These are phyloP conservation scores for Platycercus adscitus DNA, from an alignment of 2,113 vertebrate genomes.

Conservation along the genomic window DNA sequence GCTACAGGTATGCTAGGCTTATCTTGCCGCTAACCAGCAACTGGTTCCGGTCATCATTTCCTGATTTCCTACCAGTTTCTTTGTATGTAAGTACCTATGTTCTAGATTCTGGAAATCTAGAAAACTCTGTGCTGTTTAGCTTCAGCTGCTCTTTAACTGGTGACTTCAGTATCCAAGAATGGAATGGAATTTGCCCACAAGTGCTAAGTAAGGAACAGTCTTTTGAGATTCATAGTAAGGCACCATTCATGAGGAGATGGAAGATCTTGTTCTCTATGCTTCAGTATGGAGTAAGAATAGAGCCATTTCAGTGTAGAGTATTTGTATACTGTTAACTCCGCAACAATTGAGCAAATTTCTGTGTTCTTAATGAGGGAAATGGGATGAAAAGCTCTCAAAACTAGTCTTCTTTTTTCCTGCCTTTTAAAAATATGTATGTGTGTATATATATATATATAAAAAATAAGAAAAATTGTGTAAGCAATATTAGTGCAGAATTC, in stretches of 20 bases:
- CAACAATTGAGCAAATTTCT: background rate
- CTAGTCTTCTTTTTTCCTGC: background rate
- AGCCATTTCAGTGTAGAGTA: background rate
- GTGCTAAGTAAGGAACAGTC: background rate
- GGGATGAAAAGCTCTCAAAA: background rate
- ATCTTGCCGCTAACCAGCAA: background rate
- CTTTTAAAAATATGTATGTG: background rate
- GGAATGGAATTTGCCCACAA: background rate
- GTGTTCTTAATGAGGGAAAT: background rate
- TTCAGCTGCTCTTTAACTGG: background rate
- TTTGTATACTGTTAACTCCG: background rate
- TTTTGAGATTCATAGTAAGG: background rate
- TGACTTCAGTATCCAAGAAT: background rate
- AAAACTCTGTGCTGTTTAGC: background rate
- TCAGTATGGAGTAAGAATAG: background rate
- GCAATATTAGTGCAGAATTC: background rate
- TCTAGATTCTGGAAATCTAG: background rate
- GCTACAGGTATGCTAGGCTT: background rate
- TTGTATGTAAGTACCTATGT: background rate
- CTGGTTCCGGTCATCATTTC: accelerated
- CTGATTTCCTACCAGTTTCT: background rate
- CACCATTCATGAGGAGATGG: background rate
- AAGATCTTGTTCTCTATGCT: background rate
- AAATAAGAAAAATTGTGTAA: background rate
- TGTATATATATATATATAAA: background rate